Evolutionary conservation across 2,113 vertebrate species (phyloP).

Genomic region (Rynchops niger): DNA sequence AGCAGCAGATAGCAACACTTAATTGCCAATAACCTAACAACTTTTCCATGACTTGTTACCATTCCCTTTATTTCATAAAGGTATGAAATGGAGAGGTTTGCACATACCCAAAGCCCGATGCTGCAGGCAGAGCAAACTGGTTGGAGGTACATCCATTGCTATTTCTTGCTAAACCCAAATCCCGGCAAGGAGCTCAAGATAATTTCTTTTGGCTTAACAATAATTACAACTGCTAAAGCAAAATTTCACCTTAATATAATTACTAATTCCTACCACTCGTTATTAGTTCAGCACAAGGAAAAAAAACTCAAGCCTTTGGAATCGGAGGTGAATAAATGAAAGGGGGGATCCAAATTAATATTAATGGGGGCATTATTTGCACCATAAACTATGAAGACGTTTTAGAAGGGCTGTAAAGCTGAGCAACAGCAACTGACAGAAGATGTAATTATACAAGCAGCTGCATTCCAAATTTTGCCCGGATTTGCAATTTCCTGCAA

Average conservation of each 20-base stretch:
- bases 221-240: not conserved
- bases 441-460: slow-evolving; percentile 64
- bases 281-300: not conserved
- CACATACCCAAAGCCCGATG: not conserved
- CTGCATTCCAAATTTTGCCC: slow-evolving; percentile 46
- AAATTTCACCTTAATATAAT: not conserved
- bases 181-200: not conserved
- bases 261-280: not conserved
- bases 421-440: slow-evolving; percentile 36
- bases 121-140: not conserved
- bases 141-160: not conserved
- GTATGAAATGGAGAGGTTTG: not conserved
- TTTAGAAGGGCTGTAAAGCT: slow-evolving; percentile 39
- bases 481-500: slow-evolving; percentile 58
- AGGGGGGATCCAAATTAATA: not conserved
- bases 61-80: not conserved
- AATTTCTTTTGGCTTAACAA: not conserved
- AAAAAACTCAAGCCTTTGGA: not conserved
- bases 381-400: not conserved
- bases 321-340: not conserved
- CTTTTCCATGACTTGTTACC: not conserved
- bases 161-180: not conserved
- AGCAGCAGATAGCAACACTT: not conserved
- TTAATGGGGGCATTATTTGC: not conserved
- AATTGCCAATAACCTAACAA: not conserved